Evolutionary conservation across 2,797 vertebrate species (phyloP), one percentile per base, ranked within the genome.

Genomic region (Arnoldichthys spilopterus): DNA sequence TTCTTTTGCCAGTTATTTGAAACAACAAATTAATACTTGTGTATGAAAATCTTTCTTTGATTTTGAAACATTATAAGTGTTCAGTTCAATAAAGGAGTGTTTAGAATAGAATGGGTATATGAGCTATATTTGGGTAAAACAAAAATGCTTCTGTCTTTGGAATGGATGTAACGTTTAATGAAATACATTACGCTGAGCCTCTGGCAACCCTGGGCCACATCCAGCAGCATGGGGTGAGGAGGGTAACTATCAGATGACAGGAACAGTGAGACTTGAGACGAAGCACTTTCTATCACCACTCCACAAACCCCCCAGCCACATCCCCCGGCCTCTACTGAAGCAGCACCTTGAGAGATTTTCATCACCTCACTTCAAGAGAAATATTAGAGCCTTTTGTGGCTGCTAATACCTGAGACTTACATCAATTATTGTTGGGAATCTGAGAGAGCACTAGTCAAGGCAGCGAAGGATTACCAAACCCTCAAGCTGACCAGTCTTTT

Each of bases 331-430:
- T 75, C 85, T 4, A 18, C 73, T 81, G 82, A 82, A 30, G 79
- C 76, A 83, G 71, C 81, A 79, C 85, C 82, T 87, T 83, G 75
- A 77, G 80, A 83, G 74, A 90, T 87, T 90, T 87, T 92, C 90
- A 91, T 86, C 88, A 85, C 88, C 82, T 89, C 84, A 70, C 84
- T 81, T 78, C 76, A 16, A 26, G 70, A 83, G 87, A 86, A 91
- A 92, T 89, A 87, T 87, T 87, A 89, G 87, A 90, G 86, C 83
- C 67, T 80, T 91, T 91, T 90, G 89, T 91, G 83, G 72, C 77
- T 80, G 85, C 90, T 88, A 92, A 91, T 88, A 85, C 88, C 79
- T 86, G 82, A 84, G 85, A 80, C 82, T 85, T 79, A 84, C 76
- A 81, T 89, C 85, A 87, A 75, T 90, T 82, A 87, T 68, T 85